Evolutionary conservation across 2,113 vertebrate genomes (phyloP).

Genomic region (Ameiurus melas): DNA sequence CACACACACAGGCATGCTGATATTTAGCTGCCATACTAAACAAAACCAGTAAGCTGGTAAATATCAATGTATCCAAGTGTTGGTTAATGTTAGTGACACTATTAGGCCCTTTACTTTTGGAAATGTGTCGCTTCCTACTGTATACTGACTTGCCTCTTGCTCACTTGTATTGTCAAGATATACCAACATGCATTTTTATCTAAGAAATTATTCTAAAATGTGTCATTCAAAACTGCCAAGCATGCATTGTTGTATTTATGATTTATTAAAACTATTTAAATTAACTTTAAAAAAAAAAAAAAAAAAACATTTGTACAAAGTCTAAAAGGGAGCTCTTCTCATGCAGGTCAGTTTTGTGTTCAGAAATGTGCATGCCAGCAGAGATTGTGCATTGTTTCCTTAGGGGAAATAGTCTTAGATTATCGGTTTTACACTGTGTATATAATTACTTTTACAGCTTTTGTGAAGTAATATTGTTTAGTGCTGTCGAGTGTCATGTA

Average conservation of each 20-base stretch:
- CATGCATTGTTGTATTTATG: slow-evolving; percentile 85
- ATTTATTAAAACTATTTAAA: slow-evolving; percentile 76
- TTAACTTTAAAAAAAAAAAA: slow-evolving; percentile 51
- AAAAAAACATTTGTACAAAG: slow-evolving; percentile 72
- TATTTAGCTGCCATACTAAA: slow-evolving; percentile 67
- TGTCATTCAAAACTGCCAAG: slow-evolving; percentile 78
- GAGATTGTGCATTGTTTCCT: slow-evolving; percentile 84
- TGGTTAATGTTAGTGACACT: slow-evolving; percentile 63
- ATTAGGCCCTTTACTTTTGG: slow-evolving; percentile 61
- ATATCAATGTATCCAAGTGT: slow-evolving; percentile 71
- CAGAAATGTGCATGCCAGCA: slow-evolving; percentile 81
- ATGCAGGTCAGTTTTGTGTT: slow-evolving; percentile 55
- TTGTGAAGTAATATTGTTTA: slow-evolving; percentile 86
- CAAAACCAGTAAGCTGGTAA: slow-evolving; percentile 78
- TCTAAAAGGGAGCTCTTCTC: slow-evolving; percentile 68
- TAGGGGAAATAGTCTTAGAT: slow-evolving; percentile 74
- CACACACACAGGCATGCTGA: slow-evolving; percentile 51
- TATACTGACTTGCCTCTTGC: slow-evolving; percentile 58
- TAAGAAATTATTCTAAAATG: slow-evolving; percentile 62
- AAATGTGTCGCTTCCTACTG: slow-evolving; percentile 55
- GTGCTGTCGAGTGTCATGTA: slow-evolving; percentile 73
- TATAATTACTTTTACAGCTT: slow-evolving; percentile 84
- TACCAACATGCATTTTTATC: slow-evolving; percentile 77
- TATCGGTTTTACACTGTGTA: slow-evolving; percentile 86
- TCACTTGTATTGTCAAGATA: slow-evolving; percentile 63